Conservation (phyloP, 2,888 invertebrate species). For the Hartigia nigra region DNA sequence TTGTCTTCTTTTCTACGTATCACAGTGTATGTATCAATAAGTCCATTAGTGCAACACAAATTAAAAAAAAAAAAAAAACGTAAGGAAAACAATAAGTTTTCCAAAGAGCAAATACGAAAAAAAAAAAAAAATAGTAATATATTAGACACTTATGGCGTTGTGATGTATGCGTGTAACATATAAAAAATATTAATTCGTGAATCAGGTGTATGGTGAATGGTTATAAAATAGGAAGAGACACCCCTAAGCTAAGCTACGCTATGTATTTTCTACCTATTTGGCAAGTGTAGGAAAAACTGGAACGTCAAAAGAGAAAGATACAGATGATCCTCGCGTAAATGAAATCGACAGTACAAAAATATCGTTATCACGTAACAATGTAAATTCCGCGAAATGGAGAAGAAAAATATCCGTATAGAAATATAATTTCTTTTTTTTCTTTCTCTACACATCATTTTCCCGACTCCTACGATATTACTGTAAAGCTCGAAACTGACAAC, state of each 20-base stretch:
- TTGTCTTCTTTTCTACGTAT: slow-evolving; percentile 28
- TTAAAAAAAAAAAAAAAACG: slow-evolving; percentile 1
- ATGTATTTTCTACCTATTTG: slow-evolving; percentile 45
- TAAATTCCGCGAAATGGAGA: neutral
- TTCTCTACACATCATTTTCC: neutral
- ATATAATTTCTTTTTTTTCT: neutral
- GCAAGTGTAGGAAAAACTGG: slow-evolving; percentile 47
- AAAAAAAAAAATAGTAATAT: neutral
- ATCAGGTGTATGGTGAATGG: neutral
- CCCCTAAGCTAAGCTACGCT: slow-evolving; percentile 35
- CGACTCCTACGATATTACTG: neutral
- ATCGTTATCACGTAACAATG: neutral
- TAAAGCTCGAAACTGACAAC: neutral
- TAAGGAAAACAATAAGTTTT: neutral
- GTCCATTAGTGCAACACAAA: slow-evolving; percentile 27
- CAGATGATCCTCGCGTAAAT: neutral
- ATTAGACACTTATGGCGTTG: neutral
- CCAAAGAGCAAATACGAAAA: neutral
- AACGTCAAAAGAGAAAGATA: neutral
- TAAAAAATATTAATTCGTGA: slow-evolving; percentile 16
- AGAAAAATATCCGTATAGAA: neutral
- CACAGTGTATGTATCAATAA: slow-evolving; percentile 34
- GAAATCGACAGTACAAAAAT: neutral
- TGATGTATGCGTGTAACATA: neutral
- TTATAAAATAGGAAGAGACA: slow-evolving; percentile 18